Evolutionary conservation across 2,888 invertebrate species (phyloP).

Genomic region (Brachycybe producta): DNA sequence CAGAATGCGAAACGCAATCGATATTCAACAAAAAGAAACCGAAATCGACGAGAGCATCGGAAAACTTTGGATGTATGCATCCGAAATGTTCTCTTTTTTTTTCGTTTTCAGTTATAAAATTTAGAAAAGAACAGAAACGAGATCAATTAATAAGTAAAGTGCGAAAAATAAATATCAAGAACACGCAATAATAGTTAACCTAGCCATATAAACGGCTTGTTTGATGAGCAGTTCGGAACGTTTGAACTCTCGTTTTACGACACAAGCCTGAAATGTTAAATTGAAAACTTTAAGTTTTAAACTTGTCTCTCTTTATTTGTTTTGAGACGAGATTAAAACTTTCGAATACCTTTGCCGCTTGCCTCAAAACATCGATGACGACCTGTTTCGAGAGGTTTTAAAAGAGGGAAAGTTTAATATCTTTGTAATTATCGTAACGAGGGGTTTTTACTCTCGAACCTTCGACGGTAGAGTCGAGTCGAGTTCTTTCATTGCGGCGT

Average conservation of each 20-base stretch:
- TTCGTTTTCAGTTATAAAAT: conserved; percentile 4
- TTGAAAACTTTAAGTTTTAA: neutral
- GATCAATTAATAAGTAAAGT: conserved; percentile 9
- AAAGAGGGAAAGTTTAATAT: conserved; percentile 4
- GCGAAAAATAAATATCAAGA: neutral
- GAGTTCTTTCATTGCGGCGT: conserved; percentile 57
- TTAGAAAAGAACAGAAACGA: too few species aligned
- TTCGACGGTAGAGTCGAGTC: conserved; percentile 27
- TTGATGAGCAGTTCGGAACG: conserved; percentile 69
- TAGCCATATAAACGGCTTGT: conserved; percentile 61
- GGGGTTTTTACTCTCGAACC: conserved; percentile 22
- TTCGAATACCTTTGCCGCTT: conserved; percentile 52
- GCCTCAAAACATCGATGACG: conserved; percentile 64
- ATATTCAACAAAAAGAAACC: conserved; percentile 82
- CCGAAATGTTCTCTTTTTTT: conserved; percentile 36
- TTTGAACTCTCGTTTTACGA: conserved; percentile 70
- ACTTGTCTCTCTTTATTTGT: neutral
- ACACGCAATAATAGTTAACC: conserved; percentile 28
- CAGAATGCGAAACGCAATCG: conserved; percentile 69
- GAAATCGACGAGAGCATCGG: conserved; percentile 73
- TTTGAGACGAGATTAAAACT: neutral
- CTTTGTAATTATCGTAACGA: neutral
- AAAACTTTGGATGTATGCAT: conserved; percentile 60
- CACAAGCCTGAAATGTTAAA: conserved; percentile 47
- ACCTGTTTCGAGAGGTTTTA: conserved; percentile 26